Evolutionary conservation across 2,888 invertebrate species (phyloP), one percentile per base, ranked within the genome.

Genomic region (Acanthopleura granulata): DNA sequence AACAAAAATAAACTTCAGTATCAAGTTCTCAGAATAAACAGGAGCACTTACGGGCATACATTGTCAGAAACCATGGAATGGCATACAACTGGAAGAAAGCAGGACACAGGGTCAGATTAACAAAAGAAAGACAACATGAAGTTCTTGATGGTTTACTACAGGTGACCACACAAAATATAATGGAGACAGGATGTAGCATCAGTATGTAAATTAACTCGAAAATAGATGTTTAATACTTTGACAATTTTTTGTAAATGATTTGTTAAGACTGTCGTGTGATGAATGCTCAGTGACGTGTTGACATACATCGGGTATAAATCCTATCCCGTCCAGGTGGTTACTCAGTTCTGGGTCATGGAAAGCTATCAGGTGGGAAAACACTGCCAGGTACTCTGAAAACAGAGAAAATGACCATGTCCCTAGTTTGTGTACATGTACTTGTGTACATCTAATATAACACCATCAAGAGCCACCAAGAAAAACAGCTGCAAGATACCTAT

Each of bases 51-150:
- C 97, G 98, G 76, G 98, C 97, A 92, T 97, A 99, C 96, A 99
- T 97, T 11, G 98, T 99, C 51, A 99, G 92, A 90, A 98, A 99
- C 99, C 99, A 99, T 0, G 99, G 98, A 90, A 99, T 99, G 27
- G 99, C 97, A 91, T 98, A 99, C 22, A 99, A 92, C 91, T 91
- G 87, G 74, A 89, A 88, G 62, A 79, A 66, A 77, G 40, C 40
- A 40, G 3, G 40, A 40, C 74, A 75, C 12, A 30, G 9, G 11
- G 15, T 40, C 40, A 40, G 40, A 40, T 40, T 40, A 40, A 40
- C 40, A 40, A 40, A 40, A 40, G 40, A 40, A 40, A 40, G 9
- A 40, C 40, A 40, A 9, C 40, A 40, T 6, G 40, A 40, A 40
- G 9, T 40, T 40, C 3, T 9, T 40, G 3, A 3, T 40, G 9